Evolutionary conservation across 2,888 invertebrate species (phyloP).

Genomic region (Cyaniris semiargus): DNA sequence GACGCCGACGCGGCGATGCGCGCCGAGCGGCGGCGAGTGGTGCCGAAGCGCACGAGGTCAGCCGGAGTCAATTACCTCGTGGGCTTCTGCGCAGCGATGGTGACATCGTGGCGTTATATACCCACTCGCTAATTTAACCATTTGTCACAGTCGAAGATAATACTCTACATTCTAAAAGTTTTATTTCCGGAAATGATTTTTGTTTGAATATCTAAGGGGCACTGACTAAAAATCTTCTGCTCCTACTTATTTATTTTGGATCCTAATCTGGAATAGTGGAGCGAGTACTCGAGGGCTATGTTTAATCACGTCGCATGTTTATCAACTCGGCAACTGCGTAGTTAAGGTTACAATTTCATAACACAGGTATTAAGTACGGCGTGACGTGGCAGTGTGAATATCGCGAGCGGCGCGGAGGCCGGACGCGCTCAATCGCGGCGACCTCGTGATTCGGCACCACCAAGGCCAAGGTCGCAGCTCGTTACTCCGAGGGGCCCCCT

Average conservation of each 20-base stretch:
- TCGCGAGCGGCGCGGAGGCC: slow-evolving; percentile 66
- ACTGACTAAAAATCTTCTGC: neutral
- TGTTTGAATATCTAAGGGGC: neutral
- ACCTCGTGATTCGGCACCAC: slow-evolving; percentile 77
- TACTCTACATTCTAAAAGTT: neutral
- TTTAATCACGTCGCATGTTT: neutral
- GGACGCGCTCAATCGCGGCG: slow-evolving; percentile 73
- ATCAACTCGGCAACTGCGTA: neutral
- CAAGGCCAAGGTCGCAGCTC: slow-evolving; percentile 75
- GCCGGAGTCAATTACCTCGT: slow-evolving; percentile 84
- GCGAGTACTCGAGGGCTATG: neutral
- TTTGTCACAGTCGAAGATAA: neutral
- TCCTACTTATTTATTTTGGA: neutral
- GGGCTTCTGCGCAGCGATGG: slow-evolving; percentile 53
- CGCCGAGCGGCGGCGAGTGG: slow-evolving; percentile 64
- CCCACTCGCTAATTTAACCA: neutral
- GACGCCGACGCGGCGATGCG: slow-evolving; percentile 48
- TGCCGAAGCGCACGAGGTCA: slow-evolving; percentile 80
- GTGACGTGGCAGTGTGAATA: slow-evolving; percentile 36
- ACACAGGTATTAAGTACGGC: slow-evolving; percentile 13
- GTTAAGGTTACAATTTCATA: slow-evolving; percentile 5
- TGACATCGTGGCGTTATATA: slow-evolving; percentile 40
- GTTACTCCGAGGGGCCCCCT: slow-evolving; percentile 63
- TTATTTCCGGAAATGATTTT: neutral
- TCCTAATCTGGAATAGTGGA: neutral